These are phyloP conservation scores for Fratercula arctica DNA, from an alignment of 2,797 vertebrate species.

Conservation along the genomic window DNA sequence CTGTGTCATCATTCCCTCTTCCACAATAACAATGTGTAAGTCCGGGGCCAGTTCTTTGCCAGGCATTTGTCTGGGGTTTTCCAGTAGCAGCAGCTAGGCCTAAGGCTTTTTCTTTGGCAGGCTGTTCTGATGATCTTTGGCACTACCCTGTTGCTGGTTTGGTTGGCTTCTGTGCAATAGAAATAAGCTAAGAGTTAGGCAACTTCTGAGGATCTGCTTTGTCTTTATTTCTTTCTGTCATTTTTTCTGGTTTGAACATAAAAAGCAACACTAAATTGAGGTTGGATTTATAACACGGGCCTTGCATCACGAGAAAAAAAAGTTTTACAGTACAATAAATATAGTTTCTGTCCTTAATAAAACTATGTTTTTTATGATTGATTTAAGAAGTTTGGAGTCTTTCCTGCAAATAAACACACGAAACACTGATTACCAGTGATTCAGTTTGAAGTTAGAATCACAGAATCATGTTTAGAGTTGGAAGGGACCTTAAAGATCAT, in stretches of 20 bases:
- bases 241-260: conserved; percentile 28
- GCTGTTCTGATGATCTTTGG: conserved; percentile 33
- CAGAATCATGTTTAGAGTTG: not conserved
- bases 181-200: conserved; percentile 15
- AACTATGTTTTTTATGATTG: not conserved
- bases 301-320: not conserved
- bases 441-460: not conserved
- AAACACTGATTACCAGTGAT: not conserved
- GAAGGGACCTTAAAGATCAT: not conserved
- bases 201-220: not conserved
- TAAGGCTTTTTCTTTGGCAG: conserved; percentile 50
- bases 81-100: conserved; percentile 50
- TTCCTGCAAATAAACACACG: not conserved
- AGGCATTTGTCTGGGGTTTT: conserved; percentile 58
- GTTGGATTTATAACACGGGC: not conserved
- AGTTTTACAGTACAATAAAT: not conserved
- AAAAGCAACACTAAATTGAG: not conserved
- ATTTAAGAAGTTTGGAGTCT: not conserved
- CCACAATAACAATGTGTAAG: conserved; percentile 45
- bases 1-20: conserved; percentile 43
- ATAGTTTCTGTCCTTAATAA: not conserved
- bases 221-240: conserved; percentile 33
- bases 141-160: conserved; percentile 39
- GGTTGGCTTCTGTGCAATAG: conserved; percentile 51
- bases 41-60: not conserved